phyloP scores from a whole-genome alignment of 2,113 vertebrate genomes.

The Atrichornis clamosus region DNA sequence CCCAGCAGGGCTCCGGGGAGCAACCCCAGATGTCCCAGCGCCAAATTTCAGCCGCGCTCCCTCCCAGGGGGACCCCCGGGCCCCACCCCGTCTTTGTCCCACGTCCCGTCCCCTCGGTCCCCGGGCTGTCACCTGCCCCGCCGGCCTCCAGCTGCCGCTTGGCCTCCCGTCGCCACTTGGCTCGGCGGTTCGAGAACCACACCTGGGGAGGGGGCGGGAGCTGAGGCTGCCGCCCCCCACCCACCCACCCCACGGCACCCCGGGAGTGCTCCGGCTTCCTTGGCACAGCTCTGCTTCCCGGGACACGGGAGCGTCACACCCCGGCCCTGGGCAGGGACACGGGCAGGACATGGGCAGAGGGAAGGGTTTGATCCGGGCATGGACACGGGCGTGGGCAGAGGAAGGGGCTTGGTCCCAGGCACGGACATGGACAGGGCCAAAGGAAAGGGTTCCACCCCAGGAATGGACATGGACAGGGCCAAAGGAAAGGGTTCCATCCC shows the following conservation, averaged over 20 bases:
- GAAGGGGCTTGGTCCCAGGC: background rate
- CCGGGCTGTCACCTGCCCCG: background rate
- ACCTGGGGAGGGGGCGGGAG: background rate
- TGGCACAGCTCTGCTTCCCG: fast-evolving
- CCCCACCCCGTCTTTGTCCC: background rate
- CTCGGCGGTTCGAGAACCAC: constrained; percentile 48
- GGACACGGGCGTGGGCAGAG: background rate
- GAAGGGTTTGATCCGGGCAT: background rate
- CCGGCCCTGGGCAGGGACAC: background rate
- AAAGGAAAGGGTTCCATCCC: background rate
- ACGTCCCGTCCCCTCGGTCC: fast-evolving
- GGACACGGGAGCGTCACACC: fast-evolving
- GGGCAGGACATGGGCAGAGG: background rate
- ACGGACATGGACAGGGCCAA: fast-evolving
- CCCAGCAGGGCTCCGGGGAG: background rate
- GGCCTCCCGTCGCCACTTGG: background rate
- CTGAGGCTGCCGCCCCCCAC: background rate
- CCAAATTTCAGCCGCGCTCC: fast-evolving
- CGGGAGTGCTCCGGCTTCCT: fast-evolving
- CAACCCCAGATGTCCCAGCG: fast-evolving
- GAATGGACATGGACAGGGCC: fast-evolving
- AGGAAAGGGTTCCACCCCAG: too few relatives aligned
- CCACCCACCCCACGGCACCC: fast-evolving
- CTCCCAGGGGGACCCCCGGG: background rate
- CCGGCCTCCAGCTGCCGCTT: background rate